A percentile compares a stretch with the other conserved stretches of the same genome.
phyloP scores from a whole-genome alignment of 2,888 invertebrate species.

The Himalopsyche kuldschensis region DNA sequence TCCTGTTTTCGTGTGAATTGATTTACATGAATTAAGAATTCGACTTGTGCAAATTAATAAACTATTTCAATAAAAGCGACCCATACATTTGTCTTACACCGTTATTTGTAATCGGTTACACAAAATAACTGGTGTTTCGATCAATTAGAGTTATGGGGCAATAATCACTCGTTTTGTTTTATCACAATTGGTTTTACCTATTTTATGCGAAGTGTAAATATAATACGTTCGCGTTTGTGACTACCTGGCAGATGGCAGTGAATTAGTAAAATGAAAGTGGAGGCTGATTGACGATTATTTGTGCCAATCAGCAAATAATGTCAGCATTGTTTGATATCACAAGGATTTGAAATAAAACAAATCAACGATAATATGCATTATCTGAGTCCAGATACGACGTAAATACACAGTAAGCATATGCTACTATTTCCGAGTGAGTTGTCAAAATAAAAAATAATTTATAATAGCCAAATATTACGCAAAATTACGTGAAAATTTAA shows the following conservation, averaged over 20 bases:
- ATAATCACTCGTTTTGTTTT: neutral
- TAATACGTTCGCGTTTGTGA: neutral
- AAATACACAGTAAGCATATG: neutral
- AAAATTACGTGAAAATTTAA: too few relatives aligned
- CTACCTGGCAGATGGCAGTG: neutral
- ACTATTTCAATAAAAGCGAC: neutral
- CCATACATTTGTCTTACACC: neutral
- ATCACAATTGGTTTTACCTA: neutral
- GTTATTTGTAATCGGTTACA: neutral
- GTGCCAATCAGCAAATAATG: neutral
- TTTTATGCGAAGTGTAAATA: neutral
- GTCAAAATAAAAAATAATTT: neutral
- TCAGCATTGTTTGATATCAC: neutral
- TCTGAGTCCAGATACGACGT: neutral
- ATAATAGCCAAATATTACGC: too few relatives aligned
- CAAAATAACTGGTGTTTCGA: neutral
- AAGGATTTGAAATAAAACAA: neutral
- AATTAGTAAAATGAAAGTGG: neutral
- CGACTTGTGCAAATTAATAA: too few relatives aligned
- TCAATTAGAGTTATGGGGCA: neutral
- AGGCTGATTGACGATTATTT: neutral
- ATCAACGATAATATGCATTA: neutral
- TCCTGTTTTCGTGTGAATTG: too few relatives aligned
- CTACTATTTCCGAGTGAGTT: neutral
- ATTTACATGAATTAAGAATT: too few relatives aligned